Conservation (phyloP, 2,113 vertebrate genomes). For the Lamprotornis superbus region DNA sequence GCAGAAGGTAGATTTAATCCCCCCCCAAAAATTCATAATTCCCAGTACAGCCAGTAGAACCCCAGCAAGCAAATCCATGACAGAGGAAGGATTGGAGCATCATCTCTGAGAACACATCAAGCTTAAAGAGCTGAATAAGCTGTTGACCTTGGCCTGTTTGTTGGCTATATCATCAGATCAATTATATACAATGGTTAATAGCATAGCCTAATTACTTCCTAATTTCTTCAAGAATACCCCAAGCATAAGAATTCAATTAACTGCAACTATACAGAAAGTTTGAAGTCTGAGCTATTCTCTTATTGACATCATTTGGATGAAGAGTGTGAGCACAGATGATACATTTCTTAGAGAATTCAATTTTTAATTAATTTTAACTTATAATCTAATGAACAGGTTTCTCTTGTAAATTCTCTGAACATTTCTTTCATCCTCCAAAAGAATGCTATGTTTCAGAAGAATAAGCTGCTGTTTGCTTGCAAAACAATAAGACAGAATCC, state of each 20-base stretch:
- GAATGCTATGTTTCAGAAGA: not conserved
- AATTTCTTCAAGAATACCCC: conserved; percentile 52
- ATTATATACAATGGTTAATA: conserved; percentile 46
- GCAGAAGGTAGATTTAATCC: not conserved
- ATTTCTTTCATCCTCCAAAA: not conserved
- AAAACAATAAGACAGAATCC: not conserved
- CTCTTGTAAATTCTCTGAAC: not conserved
- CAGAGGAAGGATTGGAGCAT: not conserved
- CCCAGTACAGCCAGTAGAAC: not conserved
- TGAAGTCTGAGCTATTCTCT: conserved; percentile 8
- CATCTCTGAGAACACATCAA: not conserved
- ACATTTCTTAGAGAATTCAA: conserved; percentile 27
- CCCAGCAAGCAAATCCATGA: not conserved
- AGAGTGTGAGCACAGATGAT: not conserved
- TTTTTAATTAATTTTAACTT: conserved; percentile 46
- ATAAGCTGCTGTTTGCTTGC: not conserved
- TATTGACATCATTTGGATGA: not conserved
- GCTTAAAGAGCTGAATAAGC: conserved; percentile 21
- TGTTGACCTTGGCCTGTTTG: conserved; percentile 34
- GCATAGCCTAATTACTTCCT: conserved; percentile 30
- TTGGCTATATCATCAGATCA: conserved; percentile 12
- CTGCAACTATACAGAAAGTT: conserved; percentile 24
- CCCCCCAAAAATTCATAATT: fast-evolving
- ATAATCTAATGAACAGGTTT: not conserved
- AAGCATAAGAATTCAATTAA: conserved; percentile 56